Evolutionary conservation across 2,113 vertebrate species (phyloP).

Genomic region (Halcyon malimbica): DNA sequence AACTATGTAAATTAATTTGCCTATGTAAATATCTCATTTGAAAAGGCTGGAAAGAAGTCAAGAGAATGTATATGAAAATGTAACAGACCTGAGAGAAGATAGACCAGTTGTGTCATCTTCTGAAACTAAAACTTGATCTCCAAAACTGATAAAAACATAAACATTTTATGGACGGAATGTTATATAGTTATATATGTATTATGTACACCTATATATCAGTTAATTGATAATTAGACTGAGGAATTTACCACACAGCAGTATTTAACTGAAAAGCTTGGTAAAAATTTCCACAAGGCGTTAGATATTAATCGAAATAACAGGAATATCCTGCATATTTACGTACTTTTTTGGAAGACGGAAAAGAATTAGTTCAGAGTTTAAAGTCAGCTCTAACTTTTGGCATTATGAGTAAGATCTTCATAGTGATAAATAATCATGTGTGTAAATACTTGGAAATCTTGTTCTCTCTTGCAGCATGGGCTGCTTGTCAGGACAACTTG

Average conservation of each 20-base stretch:
- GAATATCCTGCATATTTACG: neutral
- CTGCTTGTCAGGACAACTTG: neutral
- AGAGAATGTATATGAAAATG: neutral
- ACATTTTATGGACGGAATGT: neutral
- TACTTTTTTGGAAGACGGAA: neutral
- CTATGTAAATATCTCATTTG: neutral
- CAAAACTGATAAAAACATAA: neutral
- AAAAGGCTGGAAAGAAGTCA: neutral
- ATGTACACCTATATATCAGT: neutral
- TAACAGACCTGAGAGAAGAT: neutral
- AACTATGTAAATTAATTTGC: neutral
- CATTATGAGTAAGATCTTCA: neutral
- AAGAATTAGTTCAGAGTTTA: neutral
- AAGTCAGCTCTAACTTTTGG: neutral
- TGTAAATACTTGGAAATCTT: neutral
- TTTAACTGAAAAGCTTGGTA: neutral
- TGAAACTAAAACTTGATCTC: neutral
- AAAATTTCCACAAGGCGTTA: neutral
- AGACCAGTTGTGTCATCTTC: neutral
- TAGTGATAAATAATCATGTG: neutral
- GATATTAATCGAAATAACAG: neutral
- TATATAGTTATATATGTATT: neutral
- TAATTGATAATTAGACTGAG: neutral
- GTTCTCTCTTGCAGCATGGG: neutral
- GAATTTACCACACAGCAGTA: neutral